Conservation (phyloP, 37 sponge, comb jelly and placozoan species). For the Bolinopsis microptera region DNA sequence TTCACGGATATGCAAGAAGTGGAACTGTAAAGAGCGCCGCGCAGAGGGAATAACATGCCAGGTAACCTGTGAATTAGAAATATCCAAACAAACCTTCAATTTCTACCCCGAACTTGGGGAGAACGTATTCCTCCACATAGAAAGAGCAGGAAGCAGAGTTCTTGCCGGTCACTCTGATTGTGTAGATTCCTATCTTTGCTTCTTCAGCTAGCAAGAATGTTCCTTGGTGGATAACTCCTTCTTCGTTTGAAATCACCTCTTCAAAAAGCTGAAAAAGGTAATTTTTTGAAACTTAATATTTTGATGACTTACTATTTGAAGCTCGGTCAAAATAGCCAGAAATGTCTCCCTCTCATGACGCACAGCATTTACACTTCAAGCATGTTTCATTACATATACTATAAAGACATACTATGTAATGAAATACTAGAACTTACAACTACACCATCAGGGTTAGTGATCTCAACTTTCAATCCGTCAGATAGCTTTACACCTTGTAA, state of each 20-base stretch:
- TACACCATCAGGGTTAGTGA: not conserved
- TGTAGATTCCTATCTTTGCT: not conserved
- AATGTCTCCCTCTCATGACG: too few species aligned
- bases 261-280: not conserved
- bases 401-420: too few species aligned
- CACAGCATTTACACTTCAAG: too few species aligned
- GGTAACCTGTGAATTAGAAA: not conserved
- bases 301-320: too few species aligned
- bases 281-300: too few species aligned
- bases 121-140: constrained; percentile 41
- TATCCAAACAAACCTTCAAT: constrained; percentile 12
- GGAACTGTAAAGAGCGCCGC: too few species aligned
- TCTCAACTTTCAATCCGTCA: not conserved
- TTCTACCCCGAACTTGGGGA: constrained; percentile 13
- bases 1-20: too few species aligned
- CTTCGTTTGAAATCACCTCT: not conserved
- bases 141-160: not conserved
- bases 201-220: constrained; percentile 22
- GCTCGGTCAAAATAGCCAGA: too few species aligned
- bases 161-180: constrained; percentile 1
- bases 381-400: too few species aligned
- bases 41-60: too few species aligned
- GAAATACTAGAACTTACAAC: not conserved
- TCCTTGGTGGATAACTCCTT: not conserved
- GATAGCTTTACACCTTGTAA: not conserved